A percentile compares a stretch with the other conserved stretches of the same genome.
These are phyloP conservation scores for Origma solitaria DNA, from an alignment of 2,113 vertebrate genomes.

Conservation along the genomic window DNA sequence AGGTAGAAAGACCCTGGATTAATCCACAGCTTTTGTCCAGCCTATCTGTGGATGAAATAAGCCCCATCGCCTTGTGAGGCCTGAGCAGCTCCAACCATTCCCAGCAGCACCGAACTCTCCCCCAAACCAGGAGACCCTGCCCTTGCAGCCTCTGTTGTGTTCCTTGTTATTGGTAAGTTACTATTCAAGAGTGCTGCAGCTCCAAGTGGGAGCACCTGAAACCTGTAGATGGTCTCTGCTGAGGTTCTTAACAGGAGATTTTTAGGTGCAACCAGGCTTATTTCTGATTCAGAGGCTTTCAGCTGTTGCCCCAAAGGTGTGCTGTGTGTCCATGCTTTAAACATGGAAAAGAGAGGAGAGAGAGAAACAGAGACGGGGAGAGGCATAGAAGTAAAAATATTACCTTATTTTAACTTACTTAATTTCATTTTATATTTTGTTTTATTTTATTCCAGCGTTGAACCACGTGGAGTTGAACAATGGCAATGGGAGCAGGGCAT, in stretches of 20 bases:
- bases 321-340: neutral
- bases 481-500: neutral
- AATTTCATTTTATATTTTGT: neutral
- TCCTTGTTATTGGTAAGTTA: neutral
- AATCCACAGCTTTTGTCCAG: neutral
- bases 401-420: neutral
- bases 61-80: neutral
- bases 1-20: neutral
- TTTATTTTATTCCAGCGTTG: neutral
- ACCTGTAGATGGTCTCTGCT: accelerated
- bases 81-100: neutral
- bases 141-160: neutral
- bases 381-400: neutral
- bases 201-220: accelerated
- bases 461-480: neutral
- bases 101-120: accelerated
- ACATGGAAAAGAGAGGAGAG: neutral
- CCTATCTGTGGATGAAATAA: neutral
- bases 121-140: neutral
- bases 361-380: neutral
- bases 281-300: neutral
- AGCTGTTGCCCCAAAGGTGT: neutral
- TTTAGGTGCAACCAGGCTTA: neutral
- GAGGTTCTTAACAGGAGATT: neutral
- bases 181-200: neutral